Evolutionary conservation across 1,140 invertebrate species (phyloP).

Genomic region (Achroia grisella): DNA sequence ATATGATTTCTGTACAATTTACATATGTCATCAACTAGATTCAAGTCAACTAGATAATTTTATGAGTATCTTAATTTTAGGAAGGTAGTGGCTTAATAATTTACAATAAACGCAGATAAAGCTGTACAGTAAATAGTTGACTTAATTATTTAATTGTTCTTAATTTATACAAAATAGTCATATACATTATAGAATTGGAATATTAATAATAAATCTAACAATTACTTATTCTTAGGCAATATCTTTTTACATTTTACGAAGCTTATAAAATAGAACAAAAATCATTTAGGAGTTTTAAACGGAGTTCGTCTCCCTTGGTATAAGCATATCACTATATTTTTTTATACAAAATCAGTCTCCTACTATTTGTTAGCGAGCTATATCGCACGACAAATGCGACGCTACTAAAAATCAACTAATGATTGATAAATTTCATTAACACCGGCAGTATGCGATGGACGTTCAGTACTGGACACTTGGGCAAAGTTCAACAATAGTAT

Average conservation of each 20-base stretch:
- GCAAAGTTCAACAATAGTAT: conserved; percentile 22
- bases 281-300: conserved; percentile 33
- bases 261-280: conserved; percentile 25
- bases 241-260: conserved; percentile 28
- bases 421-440: conserved; percentile 21
- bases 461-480: conserved; percentile 51
- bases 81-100: conserved; percentile 59
- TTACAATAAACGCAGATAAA: conserved; percentile 57
- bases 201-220: conserved; percentile 28
- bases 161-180: conserved; percentile 61
- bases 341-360: conserved; percentile 71
- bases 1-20: conserved; percentile 72
- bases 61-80: conserved; percentile 61
- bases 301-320: conserved; percentile 41
- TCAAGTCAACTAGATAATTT: conserved; percentile 64
- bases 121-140: conserved; percentile 60
- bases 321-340: conserved; percentile 50
- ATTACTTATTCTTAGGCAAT: conserved; percentile 17
- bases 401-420: conserved; percentile 31
- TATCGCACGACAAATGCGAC: conserved; percentile 26
- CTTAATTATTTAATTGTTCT: conserved; percentile 37
- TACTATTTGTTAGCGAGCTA: conserved; percentile 61
- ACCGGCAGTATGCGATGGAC: conserved; percentile 39
- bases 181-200: conserved; percentile 53
- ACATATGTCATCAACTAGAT: conserved; percentile 62